Evolutionary conservation across 2,888 invertebrate genomes (phyloP).

Genomic region (Agrotis exclamationis): DNA sequence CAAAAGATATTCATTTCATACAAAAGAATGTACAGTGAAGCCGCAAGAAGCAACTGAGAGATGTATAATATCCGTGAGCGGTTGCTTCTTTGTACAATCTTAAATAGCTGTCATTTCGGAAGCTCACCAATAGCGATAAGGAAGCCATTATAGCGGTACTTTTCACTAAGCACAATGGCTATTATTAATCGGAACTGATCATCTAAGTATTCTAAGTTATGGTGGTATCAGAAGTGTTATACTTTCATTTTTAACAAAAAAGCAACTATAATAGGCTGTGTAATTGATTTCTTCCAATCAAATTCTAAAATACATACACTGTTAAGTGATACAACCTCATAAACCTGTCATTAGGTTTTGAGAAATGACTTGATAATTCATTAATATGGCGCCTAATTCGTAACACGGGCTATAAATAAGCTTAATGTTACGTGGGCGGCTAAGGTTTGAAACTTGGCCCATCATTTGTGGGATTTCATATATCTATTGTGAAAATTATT

Average conservation of each 20-base stretch:
- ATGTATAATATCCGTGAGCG: constrained; percentile 5
- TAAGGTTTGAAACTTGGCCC: constrained; percentile 38
- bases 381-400: constrained; percentile 30
- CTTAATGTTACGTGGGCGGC: constrained; percentile 34
- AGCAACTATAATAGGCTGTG: not conserved
- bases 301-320: constrained; percentile 14
- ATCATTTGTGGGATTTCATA: constrained; percentile 32
- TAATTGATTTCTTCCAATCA: constrained; percentile 22
- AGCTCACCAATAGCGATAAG: not conserved
- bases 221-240: not conserved
- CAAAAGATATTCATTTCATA: not conserved
- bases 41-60: not conserved
- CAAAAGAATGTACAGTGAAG: not conserved
- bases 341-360: constrained; percentile 36
- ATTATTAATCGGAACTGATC: not conserved
- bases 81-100: constrained; percentile 1
- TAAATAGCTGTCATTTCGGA: constrained; percentile 12
- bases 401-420: constrained; percentile 44
- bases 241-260: not conserved
- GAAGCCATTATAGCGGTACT: constrained; percentile 16
- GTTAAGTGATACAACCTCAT: constrained; percentile 26
- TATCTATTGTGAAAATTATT: constrained; percentile 45
- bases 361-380: constrained; percentile 40
- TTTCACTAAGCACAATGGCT: not conserved
- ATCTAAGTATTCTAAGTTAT: not conserved